A percentile compares a stretch with the other conserved stretches of the same genome.
These are phyloP conservation scores for Dermochelys coriacea DNA, from an alignment of 2,797 vertebrate species.

Conservation along the genomic window DNA sequence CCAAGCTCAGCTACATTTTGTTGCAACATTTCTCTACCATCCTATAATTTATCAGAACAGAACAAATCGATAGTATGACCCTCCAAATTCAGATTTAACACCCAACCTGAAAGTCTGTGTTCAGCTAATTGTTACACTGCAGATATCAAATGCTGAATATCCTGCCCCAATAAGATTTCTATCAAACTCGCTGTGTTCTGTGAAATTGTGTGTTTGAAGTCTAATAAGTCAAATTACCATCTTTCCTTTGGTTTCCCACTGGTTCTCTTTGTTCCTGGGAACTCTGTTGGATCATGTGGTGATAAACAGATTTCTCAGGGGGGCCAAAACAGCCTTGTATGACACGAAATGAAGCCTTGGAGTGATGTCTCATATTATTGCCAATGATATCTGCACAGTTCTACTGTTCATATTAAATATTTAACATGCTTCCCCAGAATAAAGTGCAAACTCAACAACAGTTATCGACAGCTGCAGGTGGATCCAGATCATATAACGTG, in stretches of 20 bases:
- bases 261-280: slow-evolving; percentile 53
- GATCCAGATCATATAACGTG: not conserved
- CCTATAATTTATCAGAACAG: not conserved
- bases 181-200: not conserved
- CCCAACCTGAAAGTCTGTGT: not conserved
- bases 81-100: not conserved
- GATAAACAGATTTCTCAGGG: not conserved
- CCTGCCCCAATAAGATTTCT: not conserved
- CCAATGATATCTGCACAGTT: not conserved
- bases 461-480: slow-evolving; percentile 56
- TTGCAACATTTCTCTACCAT: not conserved
- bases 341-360: not conserved
- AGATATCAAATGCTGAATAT: not conserved
- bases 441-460: slow-evolving; percentile 1
- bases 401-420: slow-evolving; percentile 43
- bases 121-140: slow-evolving; percentile 3
- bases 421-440: slow-evolving; percentile 38
- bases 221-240: not conserved
- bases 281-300: not conserved
- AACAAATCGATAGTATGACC: not conserved
- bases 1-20: not conserved
- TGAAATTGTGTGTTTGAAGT: not conserved
- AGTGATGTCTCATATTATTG: not conserved
- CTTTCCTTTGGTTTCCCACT: not conserved
- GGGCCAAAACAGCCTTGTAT: not conserved